Evolutionary conservation across 2,113 vertebrate genomes (phyloP).

Genomic region (Arvicanthis niloticus): DNA sequence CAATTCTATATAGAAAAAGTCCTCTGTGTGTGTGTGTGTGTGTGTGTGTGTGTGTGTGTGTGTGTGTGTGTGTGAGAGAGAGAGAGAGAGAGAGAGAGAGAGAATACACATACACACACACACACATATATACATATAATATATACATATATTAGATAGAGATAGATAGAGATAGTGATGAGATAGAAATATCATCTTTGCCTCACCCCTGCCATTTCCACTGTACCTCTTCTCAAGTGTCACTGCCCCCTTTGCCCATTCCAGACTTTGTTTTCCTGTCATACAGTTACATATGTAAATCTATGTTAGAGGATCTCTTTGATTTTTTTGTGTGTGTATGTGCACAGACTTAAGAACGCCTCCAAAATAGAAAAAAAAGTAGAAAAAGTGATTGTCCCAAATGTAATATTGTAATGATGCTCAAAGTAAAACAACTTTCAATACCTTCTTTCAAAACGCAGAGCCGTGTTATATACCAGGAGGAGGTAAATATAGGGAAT

Average conservation of each 20-base stretch:
- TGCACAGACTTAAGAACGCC: background rate
- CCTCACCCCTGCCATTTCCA: too few relatives aligned
- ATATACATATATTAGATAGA: too few relatives aligned
- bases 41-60: background rate
- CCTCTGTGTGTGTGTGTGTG: background rate
- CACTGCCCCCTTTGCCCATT: too few relatives aligned
- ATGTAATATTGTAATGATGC: slow-evolving; percentile 30
- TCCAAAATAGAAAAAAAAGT: slow-evolving; percentile 32
- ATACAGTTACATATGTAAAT: too few relatives aligned
- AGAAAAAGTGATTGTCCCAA: background rate
- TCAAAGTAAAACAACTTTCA: slow-evolving; percentile 24
- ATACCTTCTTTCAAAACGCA: slow-evolving; percentile 37
- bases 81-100: too few relatives aligned
- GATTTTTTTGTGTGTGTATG: background rate
- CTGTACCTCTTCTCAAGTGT: too few relatives aligned
- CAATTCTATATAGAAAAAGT: slow-evolving; percentile 50
- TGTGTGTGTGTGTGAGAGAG: background rate
- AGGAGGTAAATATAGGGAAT: slow-evolving; percentile 34
- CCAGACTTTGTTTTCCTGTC: too few relatives aligned
- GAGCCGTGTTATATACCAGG: background rate
- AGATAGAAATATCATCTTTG: too few relatives aligned
- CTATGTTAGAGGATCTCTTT: too few relatives aligned
- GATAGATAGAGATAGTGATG: too few relatives aligned
- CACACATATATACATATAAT: too few relatives aligned
- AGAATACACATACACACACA: too few relatives aligned